Evolutionary conservation across 2,113 vertebrate genomes (phyloP), one percentile per base, ranked within the genome.

Genomic region (Clarias magur): DNA sequence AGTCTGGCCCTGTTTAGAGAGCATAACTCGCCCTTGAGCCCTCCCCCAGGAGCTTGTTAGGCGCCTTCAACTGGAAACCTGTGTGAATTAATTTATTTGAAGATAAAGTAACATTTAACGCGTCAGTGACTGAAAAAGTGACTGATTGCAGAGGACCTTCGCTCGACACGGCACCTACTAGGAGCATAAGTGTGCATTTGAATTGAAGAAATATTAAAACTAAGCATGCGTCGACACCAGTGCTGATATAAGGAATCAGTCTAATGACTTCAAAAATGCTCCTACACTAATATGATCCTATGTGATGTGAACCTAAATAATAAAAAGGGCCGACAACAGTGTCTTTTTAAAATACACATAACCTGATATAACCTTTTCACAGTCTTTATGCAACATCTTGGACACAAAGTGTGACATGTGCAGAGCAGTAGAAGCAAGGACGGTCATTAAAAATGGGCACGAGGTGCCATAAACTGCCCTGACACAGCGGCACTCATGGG

Each of bases 41-140:
- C 19, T 72, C 54, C 83, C 70, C 30, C 59, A 78, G 54, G 53
- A 86, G 85, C 53, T 86, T 70, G 78, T 86, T 80, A 81, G 30
- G 62, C 23, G 54, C 21, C n/a, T 70, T 86, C 17, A 59, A 84
- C 30, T 67, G 75, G 73, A 85, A 76, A 63, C 27, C 42, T 34
- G 42, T 23, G 34, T 12, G 23, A 27, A 11, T 38, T 3, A 38
- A 56, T 80, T 34, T n/a, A 34, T 42, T 70, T 25, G 3, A 67
- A 86, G 53, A 67, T 25, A 25, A 86, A 70, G 30, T 80, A 56
- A 8, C 48, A 67, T 56, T 27, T 25, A 59, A 42, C 54, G 68
- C 25, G 68, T 68, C 60, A 78, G 6, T 27, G 16, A 53, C 21
- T 62, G 25, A 25, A 60, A 42, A 21, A 48, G 48, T 48, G 48